A percentile compares a stretch with the other conserved stretches of the same genome.
These are phyloP conservation scores for Salvator merianae DNA, from an alignment of 2,113 vertebrate genomes.

Conservation along the genomic window DNA sequence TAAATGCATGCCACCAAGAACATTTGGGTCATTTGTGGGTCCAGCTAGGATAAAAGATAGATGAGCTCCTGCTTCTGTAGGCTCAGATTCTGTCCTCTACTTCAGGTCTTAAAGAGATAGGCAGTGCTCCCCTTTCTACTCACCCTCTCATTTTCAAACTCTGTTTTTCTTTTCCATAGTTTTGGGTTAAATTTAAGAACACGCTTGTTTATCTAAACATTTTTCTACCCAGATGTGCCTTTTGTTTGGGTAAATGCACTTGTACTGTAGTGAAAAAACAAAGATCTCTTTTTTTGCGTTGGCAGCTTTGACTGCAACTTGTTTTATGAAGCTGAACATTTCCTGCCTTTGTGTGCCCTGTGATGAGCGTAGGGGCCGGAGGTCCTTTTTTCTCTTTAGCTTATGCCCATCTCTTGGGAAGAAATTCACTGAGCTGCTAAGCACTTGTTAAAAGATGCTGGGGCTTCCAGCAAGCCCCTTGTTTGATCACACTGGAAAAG, in stretches of 20 bases:
- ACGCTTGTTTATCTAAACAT: neutral
- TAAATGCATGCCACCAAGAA: too few relatives aligned
- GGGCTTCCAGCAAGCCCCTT: neutral
- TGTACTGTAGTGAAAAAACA: neutral
- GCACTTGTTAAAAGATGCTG: slow-evolving; percentile 5
- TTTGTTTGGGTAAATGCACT: neutral
- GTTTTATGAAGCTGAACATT: neutral
- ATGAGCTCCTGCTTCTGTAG: neutral
- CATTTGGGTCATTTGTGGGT: neutral
- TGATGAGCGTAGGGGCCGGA: neutral
- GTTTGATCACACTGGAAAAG: slow-evolving; percentile 8
- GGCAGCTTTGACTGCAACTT: neutral
- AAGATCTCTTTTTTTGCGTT: neutral
- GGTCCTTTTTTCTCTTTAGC: neutral
- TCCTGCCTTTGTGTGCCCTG: fast-evolving
- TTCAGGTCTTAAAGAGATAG: neutral
- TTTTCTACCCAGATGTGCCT: neutral
- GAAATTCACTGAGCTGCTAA: neutral
- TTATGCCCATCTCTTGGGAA: neutral
- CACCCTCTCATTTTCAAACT: neutral
- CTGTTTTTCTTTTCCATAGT: neutral
- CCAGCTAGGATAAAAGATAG: neutral
- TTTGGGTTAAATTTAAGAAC: neutral
- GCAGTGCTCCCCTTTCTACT: too few relatives aligned
- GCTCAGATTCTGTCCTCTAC: neutral